Evolutionary conservation across 2,797 vertebrate genomes (phyloP), one percentile per base, ranked within the genome.

Genomic region (Erethizon dorsatum): DNA sequence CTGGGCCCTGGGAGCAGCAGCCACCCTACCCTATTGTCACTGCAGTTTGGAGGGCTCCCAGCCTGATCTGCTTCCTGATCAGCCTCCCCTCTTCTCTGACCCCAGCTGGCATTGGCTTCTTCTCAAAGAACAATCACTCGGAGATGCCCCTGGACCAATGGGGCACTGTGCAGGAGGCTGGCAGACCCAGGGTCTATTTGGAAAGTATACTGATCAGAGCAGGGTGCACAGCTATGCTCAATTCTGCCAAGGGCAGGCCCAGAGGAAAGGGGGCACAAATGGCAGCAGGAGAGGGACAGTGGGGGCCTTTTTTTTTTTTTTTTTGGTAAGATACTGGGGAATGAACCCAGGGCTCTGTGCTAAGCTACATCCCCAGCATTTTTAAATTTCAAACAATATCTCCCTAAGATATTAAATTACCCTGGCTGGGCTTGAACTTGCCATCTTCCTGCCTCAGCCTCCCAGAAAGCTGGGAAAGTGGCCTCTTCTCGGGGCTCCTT

Each of bases 1-100:
- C 20, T 0, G 13, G 33, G 14, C 26, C 28, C 0, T 1, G 8
- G 14, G 10, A 28, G 17, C 31, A 41, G 31, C 1, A 9, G 7
- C 4, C 28, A 28, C 69, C 50, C 3, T 13, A 3, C 2, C 11
- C 24, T 50, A 1, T 1, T 45, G 47, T 87, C 26, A 73, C 14
- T 37, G 33, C 2, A 0, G 24, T 41, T 56, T 47, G 18, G 26
- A 33, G 20, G 57, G 3, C 33, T 28, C 65, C 33, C 13, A 2
- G 31, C 15, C 45, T 47, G 24, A 17, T 47, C 10, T 13, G 24
- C 47, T 57, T 45, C n/a, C 28, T 41, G 37, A 41, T 41, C 37
- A 20, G n/a, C 45, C 45, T n/a, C 41, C 28, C 3, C 24, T 75
- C 73, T 47, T 31, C 54, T 79, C 37, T 82, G 61, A 50, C n/a